Evolutionary conservation across 2,113 vertebrate genomes (phyloP).

Genomic region (Ptychochromis oligacanthus): DNA sequence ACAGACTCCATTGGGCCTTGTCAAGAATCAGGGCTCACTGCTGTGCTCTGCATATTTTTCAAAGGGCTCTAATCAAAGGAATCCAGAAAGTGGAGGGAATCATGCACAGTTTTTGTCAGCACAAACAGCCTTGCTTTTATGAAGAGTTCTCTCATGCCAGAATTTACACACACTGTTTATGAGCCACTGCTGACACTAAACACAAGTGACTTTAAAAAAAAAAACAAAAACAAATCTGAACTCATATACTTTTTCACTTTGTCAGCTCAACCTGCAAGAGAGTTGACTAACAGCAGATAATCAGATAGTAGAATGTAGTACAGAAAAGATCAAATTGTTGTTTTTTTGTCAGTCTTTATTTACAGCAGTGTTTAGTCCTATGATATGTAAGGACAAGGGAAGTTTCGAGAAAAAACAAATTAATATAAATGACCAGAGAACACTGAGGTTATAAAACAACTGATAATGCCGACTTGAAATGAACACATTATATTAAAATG

Average conservation of each 20-base stretch:
- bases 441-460: too few relatives aligned
- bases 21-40: conserved; percentile 34
- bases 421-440: too few relatives aligned
- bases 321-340: too few relatives aligned
- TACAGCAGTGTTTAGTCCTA: background rate
- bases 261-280: background rate
- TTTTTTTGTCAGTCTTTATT: background rate
- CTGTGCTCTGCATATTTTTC: conserved; percentile 63
- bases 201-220: conserved; percentile 14
- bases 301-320: background rate
- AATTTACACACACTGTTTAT: conserved; percentile 33
- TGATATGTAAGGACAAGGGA: too few relatives aligned
- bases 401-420: too few relatives aligned
- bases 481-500: too few relatives aligned
- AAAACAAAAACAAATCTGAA: background rate
- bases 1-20: conserved; percentile 43
- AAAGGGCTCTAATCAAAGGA: conserved; percentile 62
- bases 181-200: conserved; percentile 30
- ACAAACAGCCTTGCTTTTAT: conserved; percentile 36
- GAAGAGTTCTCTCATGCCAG: conserved; percentile 5
- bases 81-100: conserved; percentile 9
- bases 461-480: too few relatives aligned
- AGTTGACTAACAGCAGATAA: background rate
- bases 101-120: conserved; percentile 25
- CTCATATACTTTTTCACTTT: background rate